Percentiles rank a stretch among this genome's conserved stretches.
Conservation (phyloP, 2,797 vertebrate genomes). For the Clarias fuscus region DNA sequence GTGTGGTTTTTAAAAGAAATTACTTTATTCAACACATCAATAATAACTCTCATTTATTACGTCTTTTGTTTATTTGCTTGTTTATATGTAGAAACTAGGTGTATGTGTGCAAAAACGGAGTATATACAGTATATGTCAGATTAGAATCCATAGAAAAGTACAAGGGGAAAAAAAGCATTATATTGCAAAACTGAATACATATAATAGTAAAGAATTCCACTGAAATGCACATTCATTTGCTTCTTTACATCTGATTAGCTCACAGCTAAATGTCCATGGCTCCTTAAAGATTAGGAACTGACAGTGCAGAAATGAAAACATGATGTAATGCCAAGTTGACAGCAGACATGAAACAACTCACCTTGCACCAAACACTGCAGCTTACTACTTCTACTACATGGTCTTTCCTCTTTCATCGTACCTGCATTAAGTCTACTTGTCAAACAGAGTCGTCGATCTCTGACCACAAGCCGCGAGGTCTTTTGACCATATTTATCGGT, state of each 20-base stretch:
- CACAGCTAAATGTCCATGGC: background rate
- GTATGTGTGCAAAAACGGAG: background rate
- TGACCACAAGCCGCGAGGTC: slow-evolving; percentile 7
- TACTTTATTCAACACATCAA: slow-evolving; percentile 6
- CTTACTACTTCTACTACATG: background rate
- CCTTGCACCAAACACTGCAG: background rate
- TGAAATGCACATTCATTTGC: background rate
- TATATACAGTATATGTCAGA: background rate
- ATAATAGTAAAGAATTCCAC: slow-evolving; percentile 1
- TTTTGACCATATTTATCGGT: slow-evolving; percentile 16
- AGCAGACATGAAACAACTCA: background rate
- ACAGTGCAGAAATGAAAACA: background rate
- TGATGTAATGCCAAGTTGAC: background rate
- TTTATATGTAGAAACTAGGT: background rate
- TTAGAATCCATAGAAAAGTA: background rate
- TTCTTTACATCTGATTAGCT: background rate
- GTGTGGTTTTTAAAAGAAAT: background rate
- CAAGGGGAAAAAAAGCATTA: background rate
- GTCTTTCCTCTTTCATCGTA: background rate
- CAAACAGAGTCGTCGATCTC: slow-evolving; percentile 1
- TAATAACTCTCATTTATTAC: slow-evolving; percentile 5
- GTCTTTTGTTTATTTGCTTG: background rate
- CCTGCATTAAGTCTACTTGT: slow-evolving; percentile 6
- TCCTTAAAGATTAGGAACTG: background rate
- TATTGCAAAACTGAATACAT: slow-evolving; percentile 9